These are phyloP conservation scores for Dynastes hyllus DNA, from an alignment of 2,888 invertebrate genomes.

Conservation along the genomic window DNA sequence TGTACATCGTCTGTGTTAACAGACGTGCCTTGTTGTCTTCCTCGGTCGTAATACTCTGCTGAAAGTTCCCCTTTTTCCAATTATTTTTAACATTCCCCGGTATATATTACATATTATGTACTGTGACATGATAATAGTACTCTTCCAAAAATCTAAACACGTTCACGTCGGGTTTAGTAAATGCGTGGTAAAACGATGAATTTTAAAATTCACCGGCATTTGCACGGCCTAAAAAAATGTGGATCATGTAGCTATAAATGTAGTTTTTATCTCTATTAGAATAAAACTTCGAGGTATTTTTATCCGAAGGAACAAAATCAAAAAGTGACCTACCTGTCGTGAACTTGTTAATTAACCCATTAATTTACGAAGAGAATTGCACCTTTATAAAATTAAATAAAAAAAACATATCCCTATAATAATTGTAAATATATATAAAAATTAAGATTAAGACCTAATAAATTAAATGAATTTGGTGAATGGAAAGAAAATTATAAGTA, in stretches of 20 bases:
- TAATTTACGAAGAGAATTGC: constrained; percentile 29
- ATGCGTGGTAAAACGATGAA: background rate
- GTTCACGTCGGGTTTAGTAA: constrained; percentile 21
- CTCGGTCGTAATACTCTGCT: constrained; percentile 57
- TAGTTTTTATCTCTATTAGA: constrained; percentile 22
- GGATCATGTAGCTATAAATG: constrained; percentile 18
- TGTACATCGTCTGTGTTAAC: constrained; percentile 48
- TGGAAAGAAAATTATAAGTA: constrained; percentile 27
- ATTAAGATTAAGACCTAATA: constrained; percentile 26
- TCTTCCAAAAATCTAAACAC: constrained; percentile 8
- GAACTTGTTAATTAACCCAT: constrained; percentile 35
- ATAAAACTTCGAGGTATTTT: background rate
- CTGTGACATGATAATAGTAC: too few relatives aligned
- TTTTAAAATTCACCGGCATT: constrained; percentile 2
- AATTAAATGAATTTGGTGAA: constrained; percentile 14
- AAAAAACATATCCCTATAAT: constrained; percentile 47
- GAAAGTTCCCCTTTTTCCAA: constrained; percentile 5
- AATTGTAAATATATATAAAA: constrained; percentile 48
- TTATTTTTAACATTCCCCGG: constrained; percentile 27
- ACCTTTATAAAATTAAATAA: constrained; percentile 21
- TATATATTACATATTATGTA: too few relatives aligned
- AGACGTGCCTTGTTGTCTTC: constrained; percentile 68
- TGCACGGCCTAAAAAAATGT: constrained; percentile 40
- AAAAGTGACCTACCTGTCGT: constrained; percentile 31
- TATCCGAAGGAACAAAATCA: constrained; percentile 15